These are phyloP conservation scores for Agrochola lota DNA, from an alignment of 2,888 invertebrate genomes.

Conservation along the genomic window DNA sequence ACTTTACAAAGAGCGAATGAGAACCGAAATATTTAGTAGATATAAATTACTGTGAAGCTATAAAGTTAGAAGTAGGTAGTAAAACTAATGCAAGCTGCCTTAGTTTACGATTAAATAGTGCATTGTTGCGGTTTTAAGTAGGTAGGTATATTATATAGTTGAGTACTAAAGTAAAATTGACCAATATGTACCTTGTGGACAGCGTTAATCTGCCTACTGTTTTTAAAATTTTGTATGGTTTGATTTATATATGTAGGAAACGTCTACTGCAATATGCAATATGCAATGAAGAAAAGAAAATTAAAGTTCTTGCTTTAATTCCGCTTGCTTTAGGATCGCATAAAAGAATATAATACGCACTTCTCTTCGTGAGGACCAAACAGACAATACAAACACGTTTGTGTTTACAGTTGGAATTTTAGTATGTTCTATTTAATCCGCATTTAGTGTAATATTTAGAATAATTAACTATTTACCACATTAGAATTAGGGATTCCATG, in stretches of 20 bases:
- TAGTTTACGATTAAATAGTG: slow-evolving; percentile 22
- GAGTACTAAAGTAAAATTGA: not conserved
- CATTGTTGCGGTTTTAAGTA: slow-evolving; percentile 21
- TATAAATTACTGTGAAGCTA: slow-evolving; percentile 35
- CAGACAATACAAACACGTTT: slow-evolving; percentile 1
- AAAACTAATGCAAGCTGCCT: slow-evolving; percentile 31
- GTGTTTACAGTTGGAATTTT: not conserved
- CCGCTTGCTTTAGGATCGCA: no score
- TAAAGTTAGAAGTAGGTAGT: slow-evolving; percentile 33
- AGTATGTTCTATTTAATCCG: slow-evolving; percentile 8
- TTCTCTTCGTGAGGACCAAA: not conserved
- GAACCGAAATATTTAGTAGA: slow-evolving; percentile 23
- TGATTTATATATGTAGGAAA: not conserved
- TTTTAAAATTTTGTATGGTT: slow-evolving; percentile 10
- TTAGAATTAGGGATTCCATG: slow-evolving; percentile 55
- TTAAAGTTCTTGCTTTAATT: no score
- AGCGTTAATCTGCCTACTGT: no score
- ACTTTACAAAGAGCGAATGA: slow-evolving; percentile 9
- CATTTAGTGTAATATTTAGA: slow-evolving; percentile 13
- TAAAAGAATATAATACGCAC: not conserved
- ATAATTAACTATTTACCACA: slow-evolving; percentile 27
- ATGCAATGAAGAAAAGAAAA: not conserved
- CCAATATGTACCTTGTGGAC: not conserved
- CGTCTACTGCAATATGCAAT: slow-evolving; percentile 6
- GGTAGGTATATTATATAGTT: not conserved